phyloP scores from a whole-genome alignment of 2,113 vertebrate genomes.

The Prolemur simus region DNA sequence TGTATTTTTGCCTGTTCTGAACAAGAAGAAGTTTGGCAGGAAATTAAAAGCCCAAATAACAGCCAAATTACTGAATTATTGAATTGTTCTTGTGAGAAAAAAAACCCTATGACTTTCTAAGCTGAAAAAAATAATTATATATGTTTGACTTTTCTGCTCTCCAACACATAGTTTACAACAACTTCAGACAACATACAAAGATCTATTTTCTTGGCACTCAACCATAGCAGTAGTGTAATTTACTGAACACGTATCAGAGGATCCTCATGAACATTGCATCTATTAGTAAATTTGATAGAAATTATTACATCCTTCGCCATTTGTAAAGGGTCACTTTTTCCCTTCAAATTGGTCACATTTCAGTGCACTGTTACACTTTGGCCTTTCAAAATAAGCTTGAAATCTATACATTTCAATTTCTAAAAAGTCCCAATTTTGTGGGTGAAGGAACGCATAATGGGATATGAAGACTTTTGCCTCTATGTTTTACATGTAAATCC shows the following conservation, averaged over 20 bases:
- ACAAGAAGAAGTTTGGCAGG: constrained; percentile 53
- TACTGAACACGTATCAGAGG: not conserved
- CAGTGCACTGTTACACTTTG: not conserved
- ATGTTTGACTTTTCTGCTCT: not conserved
- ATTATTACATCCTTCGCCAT: not conserved
- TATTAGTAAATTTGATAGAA: not conserved
- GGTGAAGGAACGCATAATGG: constrained; percentile 18
- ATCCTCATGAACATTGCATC: not conserved
- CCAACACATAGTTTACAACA: not conserved
- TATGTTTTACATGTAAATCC: not conserved
- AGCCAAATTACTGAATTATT: constrained; percentile 57
- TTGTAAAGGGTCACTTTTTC: constrained; percentile 41
- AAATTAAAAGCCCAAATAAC: not conserved
- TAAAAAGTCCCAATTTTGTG: constrained; percentile 40
- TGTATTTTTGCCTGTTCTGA: constrained; percentile 65
- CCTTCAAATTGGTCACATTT: constrained; percentile 25
- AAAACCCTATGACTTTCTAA: constrained; percentile 3
- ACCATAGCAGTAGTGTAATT: constrained; percentile 15
- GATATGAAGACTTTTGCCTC: not conserved
- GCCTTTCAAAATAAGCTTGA: not conserved
- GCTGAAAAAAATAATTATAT: not conserved
- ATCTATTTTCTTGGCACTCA: not conserved
- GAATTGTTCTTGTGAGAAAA: constrained; percentile 14
- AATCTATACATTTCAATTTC: not conserved
- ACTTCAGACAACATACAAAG: not conserved